A percentile compares a stretch with the other conserved stretches of the same genome.
Conservation (phyloP, 64 coral and sea anemone species). For the Orbicella faveolata region DNA sequence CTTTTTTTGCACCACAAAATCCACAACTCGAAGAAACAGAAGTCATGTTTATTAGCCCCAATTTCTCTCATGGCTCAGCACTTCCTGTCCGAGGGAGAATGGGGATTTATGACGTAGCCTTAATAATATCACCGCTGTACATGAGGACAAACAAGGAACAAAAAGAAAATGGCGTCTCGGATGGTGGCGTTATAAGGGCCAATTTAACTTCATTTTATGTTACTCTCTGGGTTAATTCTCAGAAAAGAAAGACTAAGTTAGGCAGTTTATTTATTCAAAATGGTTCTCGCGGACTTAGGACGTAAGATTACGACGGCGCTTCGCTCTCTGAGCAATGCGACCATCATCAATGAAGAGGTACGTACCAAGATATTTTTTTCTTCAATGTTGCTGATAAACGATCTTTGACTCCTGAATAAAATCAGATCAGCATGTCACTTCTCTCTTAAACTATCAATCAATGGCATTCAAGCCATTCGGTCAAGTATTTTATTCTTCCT, state of each 20-base stretch:
- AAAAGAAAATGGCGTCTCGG: conserved; percentile 59
- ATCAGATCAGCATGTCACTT: neutral
- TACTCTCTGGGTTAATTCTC: neutral
- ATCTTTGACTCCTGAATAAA: neutral
- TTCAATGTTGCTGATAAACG: neutral
- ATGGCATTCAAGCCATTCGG: neutral
- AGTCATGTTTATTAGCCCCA: conserved; percentile 23
- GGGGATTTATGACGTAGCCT: conserved; percentile 83
- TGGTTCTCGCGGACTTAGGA: conserved; percentile 99
- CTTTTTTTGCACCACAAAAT: conserved; percentile 46
- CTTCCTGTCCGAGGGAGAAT: conserved; percentile 6
- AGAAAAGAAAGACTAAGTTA: neutral
- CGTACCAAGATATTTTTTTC: neutral
- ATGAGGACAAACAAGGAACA: conserved; percentile 22
- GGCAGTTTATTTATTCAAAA: conserved; percentile 51
- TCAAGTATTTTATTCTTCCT: too few species aligned
- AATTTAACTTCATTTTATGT: conserved; percentile 22
- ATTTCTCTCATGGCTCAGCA: neutral
- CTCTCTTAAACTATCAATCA: neutral
- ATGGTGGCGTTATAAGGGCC: neutral
- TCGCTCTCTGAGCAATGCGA: conserved; percentile 96
- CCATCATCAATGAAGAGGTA: conserved; percentile 98
- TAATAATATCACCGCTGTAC: conserved; percentile 63
- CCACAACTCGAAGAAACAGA: conserved; percentile 42
- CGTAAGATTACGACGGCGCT: conserved; percentile 95